Base-by-base conservation (phyloP, 2,113 vertebrate genomes). In the Epinephelus moara region DNA sequence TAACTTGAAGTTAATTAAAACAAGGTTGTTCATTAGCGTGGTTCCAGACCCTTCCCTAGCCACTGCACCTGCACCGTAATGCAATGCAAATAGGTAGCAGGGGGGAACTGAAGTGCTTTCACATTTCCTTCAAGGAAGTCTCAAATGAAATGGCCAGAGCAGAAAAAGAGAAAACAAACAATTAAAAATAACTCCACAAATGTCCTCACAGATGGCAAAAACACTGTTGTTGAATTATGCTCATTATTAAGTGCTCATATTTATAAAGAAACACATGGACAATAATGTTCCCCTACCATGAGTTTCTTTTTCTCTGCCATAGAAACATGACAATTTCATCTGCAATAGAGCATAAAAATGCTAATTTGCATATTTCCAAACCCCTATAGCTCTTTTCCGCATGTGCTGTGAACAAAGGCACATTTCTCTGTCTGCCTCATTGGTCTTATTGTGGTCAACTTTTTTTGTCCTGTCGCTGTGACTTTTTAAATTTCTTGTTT, bases 1-100 rank as follows among this genome's bases (percentile, higher is more conserved):
- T 95, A 94, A 95, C 95, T 94, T 91, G 82, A 92, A 95, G 93
- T 95, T 96, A 96, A 96, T 95, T 95, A 95, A 95, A 95, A 94
- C 87, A 92, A 85, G 89, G 89, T 88, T 92, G 89, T 94, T 94
- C 88, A 94, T 95, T 95, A 93, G 90, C 83, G 87, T 88, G 82
- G 91, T 90, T 88, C 73, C 91, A 94, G 89, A 90, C 80, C 85
- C 88, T 92, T 84, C 88, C 88, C 84, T 79, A 75, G 88, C 85
- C 85, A 59, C 80, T 78, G 82, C 91, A 94, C 93, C 91, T 93
- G 91, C 92, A 89, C 82, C n/a, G 45, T 84, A 89, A 92, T 90
- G 82, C 88, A 84, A 93, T 92, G 85, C 88, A 93, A 89, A 95
- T 90, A 75, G 81, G 89, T 82, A 75, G 81, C 87, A 80, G 67